These are phyloP conservation scores for Lycaena phlaeas DNA, from an alignment of 2,888 invertebrate genomes.

Conservation along the genomic window DNA sequence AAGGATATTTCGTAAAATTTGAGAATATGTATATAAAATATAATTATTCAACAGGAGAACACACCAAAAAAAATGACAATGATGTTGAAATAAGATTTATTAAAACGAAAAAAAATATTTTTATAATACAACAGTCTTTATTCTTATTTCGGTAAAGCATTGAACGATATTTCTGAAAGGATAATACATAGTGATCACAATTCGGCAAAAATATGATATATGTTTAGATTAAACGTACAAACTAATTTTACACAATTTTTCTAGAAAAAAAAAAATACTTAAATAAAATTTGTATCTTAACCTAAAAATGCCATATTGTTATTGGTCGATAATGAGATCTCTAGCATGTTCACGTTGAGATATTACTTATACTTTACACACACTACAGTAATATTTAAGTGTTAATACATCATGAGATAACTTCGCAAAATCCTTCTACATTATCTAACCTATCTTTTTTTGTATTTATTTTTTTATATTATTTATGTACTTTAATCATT, in stretches of 20 bases:
- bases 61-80: constrained; percentile 12
- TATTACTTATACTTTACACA: constrained; percentile 47
- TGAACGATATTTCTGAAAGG: constrained; percentile 47
- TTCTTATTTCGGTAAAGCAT: constrained; percentile 68
- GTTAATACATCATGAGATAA: constrained; percentile 44
- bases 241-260: constrained; percentile 25
- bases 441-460: constrained; percentile 41
- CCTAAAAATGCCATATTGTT: constrained; percentile 71
- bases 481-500: constrained; percentile 30
- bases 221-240: constrained; percentile 34
- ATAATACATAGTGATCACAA: constrained; percentile 51
- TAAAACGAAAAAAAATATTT: constrained; percentile 55
- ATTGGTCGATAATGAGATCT: constrained; percentile 73
- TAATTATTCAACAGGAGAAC: too few relatives aligned
- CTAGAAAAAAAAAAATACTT: constrained; percentile 39
- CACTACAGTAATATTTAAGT: constrained; percentile 49
- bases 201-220: constrained; percentile 39
- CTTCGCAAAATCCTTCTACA: constrained; percentile 52
- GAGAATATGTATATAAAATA: too few relatives aligned
- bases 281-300: constrained; percentile 49
- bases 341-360: constrained; percentile 58
- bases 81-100: constrained; percentile 52
- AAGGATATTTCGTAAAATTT: too few relatives aligned
- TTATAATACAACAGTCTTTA: constrained; percentile 73
- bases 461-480: constrained; percentile 37